Evolutionary conservation across 2,888 invertebrate species (phyloP).

Genomic region (Brenthis daphne): DNA sequence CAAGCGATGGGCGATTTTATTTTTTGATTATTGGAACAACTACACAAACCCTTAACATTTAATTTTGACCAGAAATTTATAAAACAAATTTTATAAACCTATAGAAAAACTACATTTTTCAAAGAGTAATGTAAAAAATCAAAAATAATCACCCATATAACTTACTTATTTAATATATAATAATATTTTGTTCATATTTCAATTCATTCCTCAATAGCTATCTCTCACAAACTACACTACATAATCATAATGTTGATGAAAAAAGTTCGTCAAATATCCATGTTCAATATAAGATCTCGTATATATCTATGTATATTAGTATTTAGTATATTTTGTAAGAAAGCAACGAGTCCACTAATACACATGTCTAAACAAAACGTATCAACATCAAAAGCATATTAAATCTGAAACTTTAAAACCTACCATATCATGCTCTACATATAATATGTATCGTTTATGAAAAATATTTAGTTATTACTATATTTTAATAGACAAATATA

Average conservation of each 20-base stretch:
- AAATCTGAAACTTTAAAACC: conserved; percentile 48
- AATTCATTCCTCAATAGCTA: conserved; percentile 1
- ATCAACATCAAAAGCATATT: conserved; percentile 65
- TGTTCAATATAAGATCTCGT: conserved; percentile 50
- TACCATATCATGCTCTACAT: conserved; percentile 55
- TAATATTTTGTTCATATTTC: neutral
- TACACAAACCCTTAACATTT: neutral
- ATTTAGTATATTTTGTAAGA: conserved; percentile 48
- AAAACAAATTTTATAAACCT: neutral
- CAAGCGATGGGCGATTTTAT: neutral
- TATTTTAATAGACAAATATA: conserved; percentile 47
- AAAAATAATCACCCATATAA: neutral
- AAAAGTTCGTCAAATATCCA: conserved; percentile 49
- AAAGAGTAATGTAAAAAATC: neutral
- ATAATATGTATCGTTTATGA: conserved; percentile 49
- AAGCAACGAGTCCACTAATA: conserved; percentile 58
- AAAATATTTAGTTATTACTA: conserved; percentile 51
- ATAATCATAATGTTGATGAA: conserved; percentile 46
- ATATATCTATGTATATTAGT: conserved; percentile 52
- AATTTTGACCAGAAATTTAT: neutral
- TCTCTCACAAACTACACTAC: neutral
- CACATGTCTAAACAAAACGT: conserved; percentile 51
- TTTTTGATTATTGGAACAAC: neutral
- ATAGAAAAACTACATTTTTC: too few species aligned
- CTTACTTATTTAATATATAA: neutral